Evolutionary conservation across 2,113 vertebrate species (phyloP), one percentile per base, ranked within the genome.

Genomic region (Atherinomorus stipes): DNA sequence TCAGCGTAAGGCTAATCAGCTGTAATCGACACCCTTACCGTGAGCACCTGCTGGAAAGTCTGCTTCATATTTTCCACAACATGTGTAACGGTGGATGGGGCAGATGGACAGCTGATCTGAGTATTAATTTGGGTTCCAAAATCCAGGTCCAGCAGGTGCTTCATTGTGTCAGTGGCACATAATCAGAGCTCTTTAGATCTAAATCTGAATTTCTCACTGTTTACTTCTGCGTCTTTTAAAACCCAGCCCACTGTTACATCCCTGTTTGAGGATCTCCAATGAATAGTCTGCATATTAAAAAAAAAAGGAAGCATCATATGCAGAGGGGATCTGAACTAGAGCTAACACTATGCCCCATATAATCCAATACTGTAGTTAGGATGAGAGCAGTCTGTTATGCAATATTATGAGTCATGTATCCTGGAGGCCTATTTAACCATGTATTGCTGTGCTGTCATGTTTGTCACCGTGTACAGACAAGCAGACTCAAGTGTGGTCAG

Each of bases 351-450:
- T 54, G 50, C 22, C 68, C 65, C 22, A 37, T 69, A 44, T 86
- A 80, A 73, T 66, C 52, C 52, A 66, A 1, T 62, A 71, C 40
- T 25, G 70, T 19, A n/a, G 25, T 71, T 73, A 38, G 74, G 53
- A 59, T 58, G 53, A 64, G 38, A 77, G 61, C 8, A 65, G 18
- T 12, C 22, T 57, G 16, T 86, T 73, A 52, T 42, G 25, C 47
- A 68, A 85, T 59, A 66, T 9, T 63, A 10, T 75, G 64, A 64
- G 40, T 78, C 52, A 49, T 65, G 34, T 21, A 21, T 61, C 64
- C 15, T 11, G 0, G 23, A 61, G 22, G 31, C 22, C 25, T 58
- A 21, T 69, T 66, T 16, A 26, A 70, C 10, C 7, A 25, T 22
- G 18, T 31, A 25, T 54, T 47, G 18, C 40, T 34, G 28, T 51